Evolutionary conservation across 2,888 invertebrate species (phyloP), one percentile per base, ranked within the genome.

Genomic region (Aromia moschata): DNA sequence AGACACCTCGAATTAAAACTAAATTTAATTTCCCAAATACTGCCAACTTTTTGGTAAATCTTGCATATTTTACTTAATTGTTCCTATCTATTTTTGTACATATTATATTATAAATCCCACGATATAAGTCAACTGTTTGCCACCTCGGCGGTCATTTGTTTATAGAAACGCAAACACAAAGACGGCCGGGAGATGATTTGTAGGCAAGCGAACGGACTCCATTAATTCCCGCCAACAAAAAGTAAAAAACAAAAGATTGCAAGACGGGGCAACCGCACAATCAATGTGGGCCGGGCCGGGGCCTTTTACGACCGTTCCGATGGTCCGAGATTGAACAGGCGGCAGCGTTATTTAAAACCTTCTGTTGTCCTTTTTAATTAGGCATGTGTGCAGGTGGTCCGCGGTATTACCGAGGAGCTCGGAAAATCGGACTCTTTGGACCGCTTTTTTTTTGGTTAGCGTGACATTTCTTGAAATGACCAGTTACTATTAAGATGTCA

Each of bases 301-400:
- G 33, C 33, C 43, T 25, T 56, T 49, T 56, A 59, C 57, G 62
- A 62, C 54, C 57, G 53, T 43, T 43, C 37, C 64, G 55, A 58
- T 63, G 58, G 60, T 58, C 58, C 40, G 38, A 56, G 54, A 63
- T 61, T 59, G 58, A 60, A 59, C 57, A 59, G 65, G 62, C 62
- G 62, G 62, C 55, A 41, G 37, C 51, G 57, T 65, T 59, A 65
- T 59, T 62, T 60, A 60, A 62, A 55, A 60, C 58, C 58, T 58
- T 56, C 60, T 58, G 60, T 62, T 55, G 59, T 59, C 53, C 49
- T 54, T 57, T 64, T 59, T 64, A 64, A 62, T 61, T 59, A 59
- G 49, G 43, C 46, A 46, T 41, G 36, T 43, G 54, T 45, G 49
- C 53, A 56, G 49, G 47, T 46, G 43, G 43, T 25, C 25, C 25